phyloP scores from a whole-genome alignment of 2,888 invertebrate genomes.

The Hirtodrosophila cameraria region DNA sequence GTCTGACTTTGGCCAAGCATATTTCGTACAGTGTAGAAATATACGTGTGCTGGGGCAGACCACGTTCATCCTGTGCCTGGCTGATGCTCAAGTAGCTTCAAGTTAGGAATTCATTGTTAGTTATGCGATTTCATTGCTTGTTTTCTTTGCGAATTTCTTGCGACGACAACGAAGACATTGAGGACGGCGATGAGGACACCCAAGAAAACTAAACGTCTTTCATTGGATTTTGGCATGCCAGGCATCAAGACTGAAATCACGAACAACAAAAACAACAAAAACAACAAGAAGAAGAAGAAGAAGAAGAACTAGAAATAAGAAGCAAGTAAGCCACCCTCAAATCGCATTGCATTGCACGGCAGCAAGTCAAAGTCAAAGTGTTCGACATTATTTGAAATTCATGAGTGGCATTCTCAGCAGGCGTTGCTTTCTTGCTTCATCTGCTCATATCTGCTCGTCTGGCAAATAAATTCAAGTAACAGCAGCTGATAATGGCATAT shows the following conservation, averaged over 20 bases:
- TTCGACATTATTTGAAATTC: slow-evolving; percentile 79
- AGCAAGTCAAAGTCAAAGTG: slow-evolving; percentile 76
- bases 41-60: slow-evolving; percentile 52
- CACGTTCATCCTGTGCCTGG: slow-evolving; percentile 60
- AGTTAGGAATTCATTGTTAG: slow-evolving; percentile 74
- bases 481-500: slow-evolving; percentile 73
- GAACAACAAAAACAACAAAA: slow-evolving; percentile 38
- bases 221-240: slow-evolving; percentile 78
- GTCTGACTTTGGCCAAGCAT: slow-evolving; percentile 16
- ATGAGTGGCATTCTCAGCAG: slow-evolving; percentile 66
- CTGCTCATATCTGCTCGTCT: slow-evolving; percentile 34
- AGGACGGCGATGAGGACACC: slow-evolving; percentile 30
- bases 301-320: slow-evolving; percentile 10
- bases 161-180: slow-evolving; percentile 39
- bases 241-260: slow-evolving; percentile 70
- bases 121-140: slow-evolving; percentile 80
- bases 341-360: slow-evolving; percentile 67
- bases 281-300: slow-evolving; percentile 19
- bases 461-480: slow-evolving; percentile 69
- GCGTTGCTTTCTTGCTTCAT: slow-evolving; percentile 11
- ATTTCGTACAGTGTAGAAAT: slow-evolving; percentile 42
- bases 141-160: slow-evolving; percentile 70
- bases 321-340: slow-evolving; percentile 39
- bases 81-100: slow-evolving; percentile 69
- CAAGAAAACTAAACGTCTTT: slow-evolving; percentile 72